phyloP scores from a whole-genome alignment of 2,888 invertebrate species.

The Bimastos eiseni region DNA sequence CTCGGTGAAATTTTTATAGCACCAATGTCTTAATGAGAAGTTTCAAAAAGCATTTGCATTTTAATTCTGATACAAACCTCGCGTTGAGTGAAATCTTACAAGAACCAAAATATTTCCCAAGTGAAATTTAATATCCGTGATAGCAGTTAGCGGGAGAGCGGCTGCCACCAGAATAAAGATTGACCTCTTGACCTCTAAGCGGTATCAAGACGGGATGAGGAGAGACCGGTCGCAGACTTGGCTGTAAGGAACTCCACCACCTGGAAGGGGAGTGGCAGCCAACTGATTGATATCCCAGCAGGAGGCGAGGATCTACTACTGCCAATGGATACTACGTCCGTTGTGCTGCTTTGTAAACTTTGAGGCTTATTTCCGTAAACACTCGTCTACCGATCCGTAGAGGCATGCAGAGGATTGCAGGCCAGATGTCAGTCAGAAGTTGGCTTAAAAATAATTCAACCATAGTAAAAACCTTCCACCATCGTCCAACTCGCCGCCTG shows the following conservation, averaged over 20 bases:
- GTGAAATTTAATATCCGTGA: neutral
- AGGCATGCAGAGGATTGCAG: slow-evolving; percentile 3
- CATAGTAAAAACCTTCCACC: neutral
- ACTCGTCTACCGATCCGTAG: neutral
- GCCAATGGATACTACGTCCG: neutral
- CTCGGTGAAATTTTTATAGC: too few relatives aligned
- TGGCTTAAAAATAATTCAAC: neutral
- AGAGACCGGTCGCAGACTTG: neutral
- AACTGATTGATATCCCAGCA: neutral
- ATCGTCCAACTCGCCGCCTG: neutral
- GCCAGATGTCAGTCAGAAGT: neutral
- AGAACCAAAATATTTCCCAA: neutral
- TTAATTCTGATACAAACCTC: neutral
- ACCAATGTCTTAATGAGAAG: neutral
- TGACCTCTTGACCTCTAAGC: neutral
- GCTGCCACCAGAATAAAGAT: neutral
- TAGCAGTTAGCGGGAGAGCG: neutral
- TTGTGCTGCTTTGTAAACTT: neutral
- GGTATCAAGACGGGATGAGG: neutral
- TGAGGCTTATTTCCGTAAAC: neutral
- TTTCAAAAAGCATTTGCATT: neutral
- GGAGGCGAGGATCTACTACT: neutral
- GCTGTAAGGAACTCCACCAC: neutral
- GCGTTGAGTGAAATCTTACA: neutral
- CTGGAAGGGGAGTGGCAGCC: neutral